Conservation (phyloP, 2,113 vertebrate genomes). For the Globicephala melas region DNA sequence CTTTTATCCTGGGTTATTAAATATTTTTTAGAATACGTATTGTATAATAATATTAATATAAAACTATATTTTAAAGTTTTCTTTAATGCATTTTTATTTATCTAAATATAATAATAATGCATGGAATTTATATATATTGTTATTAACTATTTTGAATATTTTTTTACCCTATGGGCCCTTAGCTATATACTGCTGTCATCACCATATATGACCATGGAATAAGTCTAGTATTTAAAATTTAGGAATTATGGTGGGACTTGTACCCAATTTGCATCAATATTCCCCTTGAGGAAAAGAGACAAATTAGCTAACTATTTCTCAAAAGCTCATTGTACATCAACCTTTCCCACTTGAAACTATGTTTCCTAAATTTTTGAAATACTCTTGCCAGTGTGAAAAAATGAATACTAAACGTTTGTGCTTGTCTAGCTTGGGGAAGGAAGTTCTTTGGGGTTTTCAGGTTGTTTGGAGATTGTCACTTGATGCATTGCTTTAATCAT, state of each 20-base stretch:
- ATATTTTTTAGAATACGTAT: not conserved
- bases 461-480: conserved; percentile 55
- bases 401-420: not conserved
- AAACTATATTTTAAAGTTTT: not conserved
- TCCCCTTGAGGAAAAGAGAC: not conserved
- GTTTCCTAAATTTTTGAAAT: not conserved
- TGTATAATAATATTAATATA: not conserved
- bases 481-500: conserved; percentile 71
- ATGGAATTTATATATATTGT: not conserved
- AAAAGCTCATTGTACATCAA: not conserved
- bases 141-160: not conserved
- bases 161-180: not conserved
- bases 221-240: not conserved
- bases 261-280: not conserved
- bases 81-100: not conserved
- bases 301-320: not conserved
- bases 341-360: not conserved
- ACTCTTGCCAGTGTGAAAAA: not conserved
- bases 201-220: not conserved
- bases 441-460: conserved; percentile 43
- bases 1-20: not conserved
- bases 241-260: not conserved
- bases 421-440: not conserved
- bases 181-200: not conserved
- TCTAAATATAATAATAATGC: not conserved